Percentiles rank a stretch among this genome's conserved stretches.
Conservation (phyloP, 2,797 vertebrate species). For the Hybognathus amarus region DNA sequence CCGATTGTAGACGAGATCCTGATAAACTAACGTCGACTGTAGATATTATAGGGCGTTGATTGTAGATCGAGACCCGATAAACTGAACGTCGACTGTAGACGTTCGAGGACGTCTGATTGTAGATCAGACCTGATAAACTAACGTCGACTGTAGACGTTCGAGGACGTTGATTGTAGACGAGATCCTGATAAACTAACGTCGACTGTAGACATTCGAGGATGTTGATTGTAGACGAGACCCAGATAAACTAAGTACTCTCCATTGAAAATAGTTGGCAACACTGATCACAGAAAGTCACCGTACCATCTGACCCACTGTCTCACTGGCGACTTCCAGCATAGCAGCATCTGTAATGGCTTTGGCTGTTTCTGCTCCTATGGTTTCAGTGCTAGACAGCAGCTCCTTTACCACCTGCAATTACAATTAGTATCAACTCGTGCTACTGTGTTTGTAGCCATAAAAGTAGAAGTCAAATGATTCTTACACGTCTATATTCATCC, state of each 20-base stretch:
- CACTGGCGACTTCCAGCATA: slow-evolving; percentile 95
- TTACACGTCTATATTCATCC: slow-evolving; percentile 91
- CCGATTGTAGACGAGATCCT: too few relatives aligned
- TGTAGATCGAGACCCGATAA: too few relatives aligned
- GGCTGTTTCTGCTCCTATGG: slow-evolving; percentile 80
- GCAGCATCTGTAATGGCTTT: slow-evolving; percentile 90
- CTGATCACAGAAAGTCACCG: background rate
- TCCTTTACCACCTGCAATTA: slow-evolving; percentile 87
- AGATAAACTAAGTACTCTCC: background rate
- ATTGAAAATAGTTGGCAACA: background rate
- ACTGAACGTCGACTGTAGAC: too few relatives aligned
- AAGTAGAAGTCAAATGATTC: background rate
- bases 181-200: too few relatives aligned
- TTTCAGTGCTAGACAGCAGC: slow-evolving; percentile 85
- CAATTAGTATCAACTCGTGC: background rate
- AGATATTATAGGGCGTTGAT: too few relatives aligned
- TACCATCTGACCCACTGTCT: slow-evolving; percentile 91
- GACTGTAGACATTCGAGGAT: too few relatives aligned
- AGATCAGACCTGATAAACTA: too few relatives aligned
- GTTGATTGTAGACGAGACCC: too few relatives aligned
- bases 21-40: too few relatives aligned
- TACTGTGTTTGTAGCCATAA: background rate
- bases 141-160: too few relatives aligned
- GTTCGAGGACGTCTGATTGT: too few relatives aligned
- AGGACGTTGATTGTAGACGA: too few relatives aligned